These are phyloP conservation scores for Pangasianodon hypophthalmus DNA, from an alignment of 2,113 vertebrate species.

Conservation along the genomic window DNA sequence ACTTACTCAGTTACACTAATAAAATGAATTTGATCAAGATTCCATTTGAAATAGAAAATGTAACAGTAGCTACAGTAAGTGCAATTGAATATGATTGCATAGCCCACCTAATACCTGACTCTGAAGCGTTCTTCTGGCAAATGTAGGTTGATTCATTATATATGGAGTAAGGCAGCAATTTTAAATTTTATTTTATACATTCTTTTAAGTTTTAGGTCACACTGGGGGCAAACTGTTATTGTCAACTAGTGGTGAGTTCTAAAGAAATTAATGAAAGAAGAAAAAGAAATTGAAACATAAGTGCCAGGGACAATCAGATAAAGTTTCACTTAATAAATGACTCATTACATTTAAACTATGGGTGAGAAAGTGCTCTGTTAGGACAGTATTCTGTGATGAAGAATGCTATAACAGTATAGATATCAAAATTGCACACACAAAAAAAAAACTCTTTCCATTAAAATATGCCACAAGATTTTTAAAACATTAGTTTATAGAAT, in stretches of 20 bases:
- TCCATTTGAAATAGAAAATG: background rate
- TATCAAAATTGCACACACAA: background rate
- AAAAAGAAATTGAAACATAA: background rate
- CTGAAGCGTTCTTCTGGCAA: background rate
- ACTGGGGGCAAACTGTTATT: background rate
- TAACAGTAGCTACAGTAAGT: background rate
- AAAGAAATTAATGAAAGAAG: background rate
- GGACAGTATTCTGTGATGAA: background rate
- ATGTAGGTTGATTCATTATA: background rate
- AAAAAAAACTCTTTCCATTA: background rate
- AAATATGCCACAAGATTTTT: background rate
- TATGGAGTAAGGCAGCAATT: background rate
- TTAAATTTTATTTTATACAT: background rate
- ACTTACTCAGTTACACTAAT: background rate
- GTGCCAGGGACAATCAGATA: background rate
- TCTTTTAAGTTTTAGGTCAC: background rate
- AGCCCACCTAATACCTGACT: background rate
- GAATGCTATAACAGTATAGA: background rate
- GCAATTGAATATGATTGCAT: background rate
- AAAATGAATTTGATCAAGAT: background rate
- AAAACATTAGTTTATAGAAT: background rate
- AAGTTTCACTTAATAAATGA: background rate
- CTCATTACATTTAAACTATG: background rate
- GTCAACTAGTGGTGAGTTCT: background rate
- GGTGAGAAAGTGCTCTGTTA: background rate